Evolutionary conservation across 2,113 vertebrate genomes (phyloP).

Genomic region (Hemiprocne comata): DNA sequence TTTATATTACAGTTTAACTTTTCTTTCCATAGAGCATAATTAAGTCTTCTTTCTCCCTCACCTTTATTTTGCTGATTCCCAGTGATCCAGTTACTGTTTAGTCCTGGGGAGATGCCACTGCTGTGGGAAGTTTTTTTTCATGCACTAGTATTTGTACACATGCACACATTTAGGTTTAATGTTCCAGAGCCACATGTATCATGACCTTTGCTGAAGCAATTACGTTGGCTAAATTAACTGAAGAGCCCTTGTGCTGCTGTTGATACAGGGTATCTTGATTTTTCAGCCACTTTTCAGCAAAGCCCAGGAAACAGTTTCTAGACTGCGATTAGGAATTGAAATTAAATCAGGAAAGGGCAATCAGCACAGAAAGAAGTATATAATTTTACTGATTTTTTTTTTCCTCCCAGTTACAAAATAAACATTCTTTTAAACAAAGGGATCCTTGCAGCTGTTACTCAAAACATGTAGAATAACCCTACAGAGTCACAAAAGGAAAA

Average conservation of each 20-base stretch:
- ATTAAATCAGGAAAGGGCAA: not conserved
- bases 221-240: conserved; percentile 4
- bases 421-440: not conserved
- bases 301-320: not conserved
- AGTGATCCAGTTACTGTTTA: not conserved
- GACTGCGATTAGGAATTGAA: not conserved
- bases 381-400: not conserved
- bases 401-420: not conserved
- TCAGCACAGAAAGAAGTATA: not conserved
- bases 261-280: not conserved
- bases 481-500: not conserved
- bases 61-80: not conserved
- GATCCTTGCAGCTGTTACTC: not conserved
- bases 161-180: not conserved
- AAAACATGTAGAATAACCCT: not conserved
- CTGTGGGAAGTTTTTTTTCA: not conserved
- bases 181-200: not conserved
- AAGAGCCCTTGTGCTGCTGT: not conserved
- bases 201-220: conserved; percentile 3
- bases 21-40: not conserved
- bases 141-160: not conserved
- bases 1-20: not conserved
- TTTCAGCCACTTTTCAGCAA: not conserved
- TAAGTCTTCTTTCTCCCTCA: not conserved
- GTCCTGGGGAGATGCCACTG: not conserved